phyloP scores from a whole-genome alignment of 2,797 vertebrate species.

The Helostoma temminkii region DNA sequence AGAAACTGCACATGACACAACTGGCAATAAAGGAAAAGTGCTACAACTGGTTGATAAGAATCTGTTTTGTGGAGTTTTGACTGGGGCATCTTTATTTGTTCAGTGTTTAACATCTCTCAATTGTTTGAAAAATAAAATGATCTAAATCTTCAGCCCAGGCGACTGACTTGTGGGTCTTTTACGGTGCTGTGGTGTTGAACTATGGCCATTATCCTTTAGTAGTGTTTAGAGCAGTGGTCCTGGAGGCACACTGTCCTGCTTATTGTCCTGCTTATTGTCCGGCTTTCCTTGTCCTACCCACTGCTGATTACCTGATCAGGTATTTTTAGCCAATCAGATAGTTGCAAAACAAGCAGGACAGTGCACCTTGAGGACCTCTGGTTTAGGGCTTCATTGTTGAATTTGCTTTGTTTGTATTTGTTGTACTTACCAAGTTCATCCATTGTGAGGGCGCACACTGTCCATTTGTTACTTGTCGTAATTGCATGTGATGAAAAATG shows the following conservation, averaged over 20 bases:
- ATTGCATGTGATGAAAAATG: neutral
- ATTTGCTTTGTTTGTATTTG: constrained; percentile 1
- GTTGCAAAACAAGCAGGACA: no score
- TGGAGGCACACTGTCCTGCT: no score
- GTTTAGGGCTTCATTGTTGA: neutral
- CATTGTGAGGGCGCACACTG: constrained; percentile 65
- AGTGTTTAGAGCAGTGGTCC: no score
- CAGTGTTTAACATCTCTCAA: constrained; percentile 86
- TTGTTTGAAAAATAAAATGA: constrained; percentile 87
- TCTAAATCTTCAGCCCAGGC: constrained; percentile 74
- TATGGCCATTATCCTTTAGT: neutral
- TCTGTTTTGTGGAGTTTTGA: constrained; percentile 77
- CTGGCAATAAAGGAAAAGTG: constrained; percentile 85
- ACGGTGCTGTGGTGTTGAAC: neutral
- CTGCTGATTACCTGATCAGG: no score
- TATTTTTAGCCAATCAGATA: no score
- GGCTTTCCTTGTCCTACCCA: no score
- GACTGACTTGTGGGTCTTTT: constrained; percentile 47
- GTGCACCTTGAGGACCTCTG: no score
- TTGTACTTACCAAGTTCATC: constrained; percentile 41
- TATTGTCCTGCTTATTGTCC: no score
- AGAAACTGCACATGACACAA: constrained; percentile 77
- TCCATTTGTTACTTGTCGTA: constrained; percentile 5
- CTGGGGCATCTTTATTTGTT: constrained; percentile 82
- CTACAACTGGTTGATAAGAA: constrained; percentile 78